Evolutionary conservation across 2,888 invertebrate species (phyloP).

Genomic region (Cynaeus angustus): DNA sequence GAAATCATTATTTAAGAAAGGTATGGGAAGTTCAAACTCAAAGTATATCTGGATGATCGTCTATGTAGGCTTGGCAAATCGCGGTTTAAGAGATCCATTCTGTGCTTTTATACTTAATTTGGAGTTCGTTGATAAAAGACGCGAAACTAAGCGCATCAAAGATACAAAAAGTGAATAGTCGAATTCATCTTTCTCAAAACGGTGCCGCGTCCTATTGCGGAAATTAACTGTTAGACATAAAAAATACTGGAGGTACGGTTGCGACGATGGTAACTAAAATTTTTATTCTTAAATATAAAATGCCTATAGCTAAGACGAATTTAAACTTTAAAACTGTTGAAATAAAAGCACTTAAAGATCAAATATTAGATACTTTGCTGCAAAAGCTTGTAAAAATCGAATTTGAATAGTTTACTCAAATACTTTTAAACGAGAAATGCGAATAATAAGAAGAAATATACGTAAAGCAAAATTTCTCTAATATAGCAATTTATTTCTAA

Average conservation of each 20-base stretch:
- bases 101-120: conserved; percentile 17
- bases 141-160: conserved; percentile 11
- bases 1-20: conserved; percentile 19
- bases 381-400: conserved; percentile 18
- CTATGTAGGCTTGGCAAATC: conserved; percentile 15
- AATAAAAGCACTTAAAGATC: conserved; percentile 17
- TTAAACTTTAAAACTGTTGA: not conserved
- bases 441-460: conserved; percentile 19
- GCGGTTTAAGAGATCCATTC: conserved; percentile 10
- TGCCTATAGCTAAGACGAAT: not conserved
- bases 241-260: too few species aligned
- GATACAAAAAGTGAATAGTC: conserved; percentile 12
- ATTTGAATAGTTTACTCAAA: conserved; percentile 17
- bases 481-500: not conserved
- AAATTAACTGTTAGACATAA: not conserved
- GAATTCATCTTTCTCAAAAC: not conserved
- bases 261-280: too few species aligned
- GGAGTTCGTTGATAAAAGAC: conserved; percentile 7
- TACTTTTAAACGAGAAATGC: conserved; percentile 19
- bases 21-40: conserved; percentile 21
- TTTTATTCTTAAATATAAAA: too few species aligned
- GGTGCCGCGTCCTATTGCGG: not conserved
- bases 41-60: conserved; percentile 22
- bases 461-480: not conserved
- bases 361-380: conserved; percentile 10